Conservation (phyloP, 2,113 vertebrate species). For the Nicator chloris region DNA sequence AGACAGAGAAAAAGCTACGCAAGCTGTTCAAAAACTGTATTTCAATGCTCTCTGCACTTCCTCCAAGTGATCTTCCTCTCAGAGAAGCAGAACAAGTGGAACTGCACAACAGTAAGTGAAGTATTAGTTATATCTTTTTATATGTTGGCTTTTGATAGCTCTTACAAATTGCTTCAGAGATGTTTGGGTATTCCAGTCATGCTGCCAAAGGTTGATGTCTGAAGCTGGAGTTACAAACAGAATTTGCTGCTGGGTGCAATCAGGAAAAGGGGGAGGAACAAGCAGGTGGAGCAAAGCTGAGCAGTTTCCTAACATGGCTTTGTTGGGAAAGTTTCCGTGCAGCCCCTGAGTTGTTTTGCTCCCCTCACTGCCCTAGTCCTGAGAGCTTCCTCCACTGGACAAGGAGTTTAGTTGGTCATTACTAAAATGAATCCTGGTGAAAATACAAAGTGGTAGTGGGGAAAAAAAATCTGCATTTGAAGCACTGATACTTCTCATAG, state of each 20-base stretch:
- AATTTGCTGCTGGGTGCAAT: not conserved
- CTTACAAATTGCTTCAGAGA: not conserved
- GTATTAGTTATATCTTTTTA: not conserved
- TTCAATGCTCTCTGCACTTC: not conserved
- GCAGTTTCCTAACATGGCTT: not conserved
- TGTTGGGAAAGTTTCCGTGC: accelerated
- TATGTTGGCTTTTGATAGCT: not conserved
- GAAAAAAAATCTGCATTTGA: not conserved
- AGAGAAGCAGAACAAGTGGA: not conserved
- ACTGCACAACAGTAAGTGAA: not conserved
- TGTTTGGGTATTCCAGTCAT: not conserved
- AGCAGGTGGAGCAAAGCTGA: not conserved
- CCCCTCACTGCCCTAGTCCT: not conserved
- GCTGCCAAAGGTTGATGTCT: not conserved
- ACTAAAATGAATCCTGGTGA: not conserved
- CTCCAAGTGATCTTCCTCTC: not conserved
- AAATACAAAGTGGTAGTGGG: not conserved
- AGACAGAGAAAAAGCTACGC: not conserved
- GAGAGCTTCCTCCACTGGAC: not conserved
- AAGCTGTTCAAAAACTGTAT: not conserved
- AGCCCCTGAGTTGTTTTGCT: not conserved
- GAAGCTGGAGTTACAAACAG: not conserved
- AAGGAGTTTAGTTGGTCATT: not conserved
- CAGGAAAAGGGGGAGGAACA: not conserved
- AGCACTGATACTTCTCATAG: not conserved